Percentiles rank a stretch among this genome's conserved stretches.
Evolutionary conservation across 2,797 vertebrate species (phyloP).

Genomic region (Saxicola maurus): DNA sequence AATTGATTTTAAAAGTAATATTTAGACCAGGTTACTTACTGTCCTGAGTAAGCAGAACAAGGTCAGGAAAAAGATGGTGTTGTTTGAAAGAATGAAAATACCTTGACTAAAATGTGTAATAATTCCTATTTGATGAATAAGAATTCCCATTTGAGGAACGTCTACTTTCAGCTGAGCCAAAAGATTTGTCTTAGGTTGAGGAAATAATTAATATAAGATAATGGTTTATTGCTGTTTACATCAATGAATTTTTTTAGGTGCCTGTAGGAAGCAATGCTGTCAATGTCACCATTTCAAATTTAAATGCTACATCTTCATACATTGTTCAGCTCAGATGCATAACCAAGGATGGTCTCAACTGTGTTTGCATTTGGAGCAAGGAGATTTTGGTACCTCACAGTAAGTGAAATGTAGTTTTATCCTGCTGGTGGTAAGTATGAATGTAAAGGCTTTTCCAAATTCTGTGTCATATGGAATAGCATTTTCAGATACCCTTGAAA

Average conservation of each 20-base stretch:
- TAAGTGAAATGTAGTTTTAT: conserved; percentile 29
- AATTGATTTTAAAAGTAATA: neutral
- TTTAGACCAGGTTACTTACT: neutral
- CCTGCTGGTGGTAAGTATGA: neutral
- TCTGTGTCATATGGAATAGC: neutral
- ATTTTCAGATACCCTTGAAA: neutral
- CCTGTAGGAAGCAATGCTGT: neutral
- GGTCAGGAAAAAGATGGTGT: neutral
- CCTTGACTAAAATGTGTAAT: neutral
- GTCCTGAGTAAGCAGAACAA: neutral
- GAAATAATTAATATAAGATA: neutral
- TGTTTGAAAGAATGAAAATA: neutral
- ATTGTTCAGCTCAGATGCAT: conserved; percentile 54
- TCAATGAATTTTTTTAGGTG: conserved; percentile 31
- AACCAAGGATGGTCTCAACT: neutral
- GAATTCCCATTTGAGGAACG: neutral
- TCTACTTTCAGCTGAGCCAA: neutral
- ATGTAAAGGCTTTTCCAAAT: neutral
- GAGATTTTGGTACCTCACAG: conserved; percentile 57
- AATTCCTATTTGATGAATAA: neutral
- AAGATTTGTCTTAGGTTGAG: neutral
- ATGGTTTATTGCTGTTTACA: neutral
- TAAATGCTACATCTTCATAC: conserved; percentile 35
- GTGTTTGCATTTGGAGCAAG: conserved; percentile 57
- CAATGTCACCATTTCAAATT: conserved; percentile 24